A percentile compares a stretch with the other conserved stretches of the same genome.
Evolutionary conservation across 2,888 invertebrate genomes (phyloP).

Genomic region (Leistus spinibarbis): DNA sequence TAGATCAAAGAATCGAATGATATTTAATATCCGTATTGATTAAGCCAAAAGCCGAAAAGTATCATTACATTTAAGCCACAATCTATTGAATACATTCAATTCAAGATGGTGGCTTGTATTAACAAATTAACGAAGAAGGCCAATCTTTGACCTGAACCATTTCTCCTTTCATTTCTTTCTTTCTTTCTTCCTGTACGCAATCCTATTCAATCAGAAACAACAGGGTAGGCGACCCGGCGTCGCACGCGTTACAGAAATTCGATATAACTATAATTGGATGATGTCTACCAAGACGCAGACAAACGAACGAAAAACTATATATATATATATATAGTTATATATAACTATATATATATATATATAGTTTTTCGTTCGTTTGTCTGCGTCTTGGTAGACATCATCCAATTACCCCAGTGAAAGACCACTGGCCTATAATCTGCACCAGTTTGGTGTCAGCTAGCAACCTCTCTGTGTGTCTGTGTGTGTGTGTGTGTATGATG

Average conservation of each 20-base stretch:
- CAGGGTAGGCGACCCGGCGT: not conserved
- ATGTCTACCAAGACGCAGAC: constrained; percentile 18
- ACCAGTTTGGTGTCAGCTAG: constrained; percentile 34
- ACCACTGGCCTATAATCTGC: constrained; percentile 38
- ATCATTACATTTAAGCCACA: not conserved
- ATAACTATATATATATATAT: no score
- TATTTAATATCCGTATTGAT: not conserved
- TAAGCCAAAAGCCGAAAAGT: not conserved
- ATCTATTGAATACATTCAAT: not conserved
- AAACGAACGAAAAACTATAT: constrained; percentile 19
- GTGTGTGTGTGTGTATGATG: not conserved
- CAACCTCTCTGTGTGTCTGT: not conserved
- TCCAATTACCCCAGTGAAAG: constrained; percentile 32
- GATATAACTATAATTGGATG: no score
- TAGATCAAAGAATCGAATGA: not conserved
- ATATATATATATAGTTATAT: no score
- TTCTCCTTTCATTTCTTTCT: not conserved
- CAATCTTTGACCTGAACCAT: not conserved
- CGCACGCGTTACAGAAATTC: constrained; percentile 29
- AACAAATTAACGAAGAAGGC: not conserved
- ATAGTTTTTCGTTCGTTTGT: constrained; percentile 22
- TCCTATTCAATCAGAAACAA: constrained; percentile 32
- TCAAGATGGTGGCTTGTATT: no score
- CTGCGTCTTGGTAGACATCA: no score
- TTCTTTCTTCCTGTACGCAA: not conserved